Conservation (phyloP, 53 echinoderm and acorn worm species). For the Hippasteria phrygiana region DNA sequence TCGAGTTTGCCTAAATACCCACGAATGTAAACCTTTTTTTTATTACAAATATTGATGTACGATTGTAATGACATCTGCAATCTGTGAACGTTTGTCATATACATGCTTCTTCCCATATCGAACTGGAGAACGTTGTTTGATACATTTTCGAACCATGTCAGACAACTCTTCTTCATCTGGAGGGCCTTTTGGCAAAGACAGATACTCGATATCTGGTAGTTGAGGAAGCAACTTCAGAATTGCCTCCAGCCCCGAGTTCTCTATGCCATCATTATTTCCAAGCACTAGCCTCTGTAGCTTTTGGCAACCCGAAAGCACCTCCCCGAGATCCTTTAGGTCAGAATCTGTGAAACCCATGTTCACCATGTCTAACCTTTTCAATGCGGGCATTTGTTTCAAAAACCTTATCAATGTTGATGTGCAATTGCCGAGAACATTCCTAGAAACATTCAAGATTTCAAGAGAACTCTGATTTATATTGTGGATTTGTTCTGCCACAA, state of each 20-base stretch:
- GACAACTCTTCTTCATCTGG: too few species aligned
- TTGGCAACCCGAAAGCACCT: not conserved
- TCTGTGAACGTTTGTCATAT: too few species aligned
- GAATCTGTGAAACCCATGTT: not conserved
- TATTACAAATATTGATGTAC: too few species aligned
- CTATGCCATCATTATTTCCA: not conserved
- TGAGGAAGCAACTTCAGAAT: not conserved
- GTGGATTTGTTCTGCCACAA: not conserved
- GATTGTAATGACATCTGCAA: too few species aligned
- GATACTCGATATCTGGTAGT: not conserved
- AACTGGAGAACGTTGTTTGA: too few species aligned
- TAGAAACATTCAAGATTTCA: not conserved
- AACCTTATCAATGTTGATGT: not conserved
- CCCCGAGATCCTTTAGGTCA: not conserved
- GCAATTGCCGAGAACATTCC: not conserved
- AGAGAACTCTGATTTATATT: not conserved
- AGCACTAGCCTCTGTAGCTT: not conserved
- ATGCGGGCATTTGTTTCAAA: not conserved
- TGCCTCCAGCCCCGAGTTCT: not conserved
- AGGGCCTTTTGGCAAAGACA: too few species aligned
- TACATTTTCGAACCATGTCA: too few species aligned
- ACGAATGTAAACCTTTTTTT: too few species aligned
- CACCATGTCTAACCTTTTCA: not conserved
- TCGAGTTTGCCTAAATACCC: too few species aligned
- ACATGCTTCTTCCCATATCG: too few species aligned